A percentile compares a stretch with the other conserved stretches of the same genome.
phyloP scores from a whole-genome alignment of 2,888 invertebrate genomes.

The Rhaphigaster nebulosa region DNA sequence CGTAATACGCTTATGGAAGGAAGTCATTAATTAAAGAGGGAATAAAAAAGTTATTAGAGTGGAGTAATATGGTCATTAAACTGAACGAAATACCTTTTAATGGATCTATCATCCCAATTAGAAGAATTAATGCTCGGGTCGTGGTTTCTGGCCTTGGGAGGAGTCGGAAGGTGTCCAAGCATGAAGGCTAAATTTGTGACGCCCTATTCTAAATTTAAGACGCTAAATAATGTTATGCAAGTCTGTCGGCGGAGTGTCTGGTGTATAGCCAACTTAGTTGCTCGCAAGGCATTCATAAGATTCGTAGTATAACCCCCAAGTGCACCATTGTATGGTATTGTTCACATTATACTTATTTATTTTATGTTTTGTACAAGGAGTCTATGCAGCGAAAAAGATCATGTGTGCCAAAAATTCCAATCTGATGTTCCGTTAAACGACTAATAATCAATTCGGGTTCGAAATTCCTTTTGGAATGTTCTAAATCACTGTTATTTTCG shows the following conservation, averaged over 20 bases:
- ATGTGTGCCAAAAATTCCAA: too few relatives aligned
- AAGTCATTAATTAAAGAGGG: slow-evolving; percentile 1
- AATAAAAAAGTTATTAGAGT: slow-evolving; percentile 30
- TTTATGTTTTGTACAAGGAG: background rate
- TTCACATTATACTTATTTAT: background rate
- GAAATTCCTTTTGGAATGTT: background rate
- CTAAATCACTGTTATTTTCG: background rate
- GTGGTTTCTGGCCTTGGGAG: slow-evolving; percentile 26
- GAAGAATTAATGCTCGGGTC: slow-evolving; percentile 16
- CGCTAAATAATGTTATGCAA: slow-evolving; percentile 39
- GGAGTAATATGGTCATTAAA: slow-evolving; percentile 22
- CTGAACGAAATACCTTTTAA: slow-evolving; percentile 13
- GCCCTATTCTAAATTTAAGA: slow-evolving; percentile 34
- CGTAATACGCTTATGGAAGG: slow-evolving; percentile 12
- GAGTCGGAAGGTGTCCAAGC: slow-evolving; percentile 17
- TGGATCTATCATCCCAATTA: slow-evolving; percentile 25
- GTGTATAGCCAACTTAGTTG: slow-evolving; percentile 11
- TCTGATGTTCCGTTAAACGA: too few relatives aligned
- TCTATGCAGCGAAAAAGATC: too few relatives aligned
- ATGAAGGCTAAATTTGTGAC: slow-evolving; percentile 32
- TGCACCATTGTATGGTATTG: background rate
- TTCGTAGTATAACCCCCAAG: background rate
- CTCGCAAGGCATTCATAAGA: background rate
- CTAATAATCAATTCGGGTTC: background rate
- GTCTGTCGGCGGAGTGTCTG: slow-evolving; percentile 23